Evolutionary conservation across 2,888 invertebrate species (phyloP).

Genomic region (Caenorhabditis becei): DNA sequence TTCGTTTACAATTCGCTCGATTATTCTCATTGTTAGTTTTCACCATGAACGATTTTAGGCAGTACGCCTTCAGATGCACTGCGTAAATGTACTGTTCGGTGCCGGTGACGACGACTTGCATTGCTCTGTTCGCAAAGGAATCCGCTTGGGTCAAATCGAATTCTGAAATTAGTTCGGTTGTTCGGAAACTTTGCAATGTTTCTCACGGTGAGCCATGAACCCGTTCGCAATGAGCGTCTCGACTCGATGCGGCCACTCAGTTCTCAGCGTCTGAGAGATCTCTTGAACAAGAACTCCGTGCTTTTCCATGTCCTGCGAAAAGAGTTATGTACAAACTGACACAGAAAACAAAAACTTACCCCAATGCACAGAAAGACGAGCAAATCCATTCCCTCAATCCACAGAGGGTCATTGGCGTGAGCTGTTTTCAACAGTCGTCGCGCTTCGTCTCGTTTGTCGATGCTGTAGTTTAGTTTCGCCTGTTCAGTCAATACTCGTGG

Average conservation of each 20-base stretch:
- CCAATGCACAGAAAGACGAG: conserved; percentile 34
- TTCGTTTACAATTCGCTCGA: background rate
- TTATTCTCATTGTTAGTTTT: background rate
- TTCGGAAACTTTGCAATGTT: background rate
- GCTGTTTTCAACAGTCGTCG: conserved; percentile 21
- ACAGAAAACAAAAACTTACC: conserved; percentile 4
- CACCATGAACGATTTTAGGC: background rate
- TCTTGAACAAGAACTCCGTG: background rate
- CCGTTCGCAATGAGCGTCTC: conserved; percentile 38
- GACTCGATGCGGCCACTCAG: conserved; percentile 44
- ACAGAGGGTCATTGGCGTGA: conserved; percentile 14
- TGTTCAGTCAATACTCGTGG: conserved; percentile 31
- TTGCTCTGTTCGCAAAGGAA: conserved; percentile 13
- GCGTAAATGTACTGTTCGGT: conserved; percentile 33
- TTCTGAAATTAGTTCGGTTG: conserved; percentile 9
- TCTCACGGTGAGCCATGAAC: conserved; percentile 29
- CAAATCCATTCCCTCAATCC: conserved; percentile 60
- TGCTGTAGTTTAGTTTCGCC: conserved; percentile 31
- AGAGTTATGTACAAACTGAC: no score
- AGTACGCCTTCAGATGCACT: conserved; percentile 22
- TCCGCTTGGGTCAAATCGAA: conserved; percentile 20
- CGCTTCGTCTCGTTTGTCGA: conserved; percentile 37
- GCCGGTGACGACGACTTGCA: background rate
- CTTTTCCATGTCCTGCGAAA: conserved; percentile 14
- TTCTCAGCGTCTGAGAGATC: conserved; percentile 4